Evolutionary conservation across 2,797 vertebrate genomes (phyloP), one percentile per base, ranked within the genome.

Genomic region (Nyctibius grandis): DNA sequence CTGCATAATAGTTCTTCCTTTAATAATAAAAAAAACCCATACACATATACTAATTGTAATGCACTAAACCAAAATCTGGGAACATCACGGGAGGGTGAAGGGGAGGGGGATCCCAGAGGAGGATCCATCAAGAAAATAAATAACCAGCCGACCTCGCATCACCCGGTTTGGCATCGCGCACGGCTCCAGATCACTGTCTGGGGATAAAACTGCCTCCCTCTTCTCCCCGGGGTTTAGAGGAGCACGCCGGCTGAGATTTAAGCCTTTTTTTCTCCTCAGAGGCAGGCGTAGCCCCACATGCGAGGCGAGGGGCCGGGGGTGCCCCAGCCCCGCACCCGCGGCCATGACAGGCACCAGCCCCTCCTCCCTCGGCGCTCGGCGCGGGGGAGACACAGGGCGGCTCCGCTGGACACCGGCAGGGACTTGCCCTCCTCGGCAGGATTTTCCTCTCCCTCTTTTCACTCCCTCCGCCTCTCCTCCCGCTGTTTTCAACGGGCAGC

Each of bases 191-290:
- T 23, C 74, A 15, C 59, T 20, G 21, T 9, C 47, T 81, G 77
- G n/a, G 53, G 87, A 89, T 31, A 65, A 50, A 73, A 57, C 19
- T 17, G 23, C 19, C 57, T 81, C 28, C 12, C 26, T 9, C 18
- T 63, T 34, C 38, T 80, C 48, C 61, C 7, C 8, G 6, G 51
- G 21, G 26, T 42, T 85, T 29, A 48, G 9, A 60, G 20, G 15
- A 70, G 21, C 8, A 36, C 0, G 0, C 29, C 69, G 73, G 19
- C 5, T 3, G 3, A 48, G 9, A 57, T 45, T 76, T 26, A 33
- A 92, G 63, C 16, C 15, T 51, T 38, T 63, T 60, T 50, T 42
- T 29, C 25, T 40, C 72, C 40, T n/a, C 51, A 19, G 26, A 54
- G 47, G 34, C 36, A 84, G 34, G 16, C 7, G 6, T 22, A 40